Evolutionary conservation across 2,113 vertebrate genomes (phyloP).

Genomic region (Rissa tridactyla): DNA sequence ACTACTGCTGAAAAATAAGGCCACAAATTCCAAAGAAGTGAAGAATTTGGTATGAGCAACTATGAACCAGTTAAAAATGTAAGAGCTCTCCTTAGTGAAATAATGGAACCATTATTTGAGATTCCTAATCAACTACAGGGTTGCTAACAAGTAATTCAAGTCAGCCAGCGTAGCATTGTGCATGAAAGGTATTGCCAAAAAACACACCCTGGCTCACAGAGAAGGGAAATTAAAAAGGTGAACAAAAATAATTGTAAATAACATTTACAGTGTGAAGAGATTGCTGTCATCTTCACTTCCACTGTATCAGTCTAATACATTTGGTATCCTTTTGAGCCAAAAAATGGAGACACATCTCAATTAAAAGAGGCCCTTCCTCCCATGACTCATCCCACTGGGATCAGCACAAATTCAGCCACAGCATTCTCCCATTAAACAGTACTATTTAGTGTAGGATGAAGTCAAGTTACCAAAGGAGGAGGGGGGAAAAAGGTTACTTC

Average conservation of each 20-base stretch:
- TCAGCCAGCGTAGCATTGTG: rapidly evolving
- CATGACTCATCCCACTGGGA: not conserved
- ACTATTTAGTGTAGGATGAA: not conserved
- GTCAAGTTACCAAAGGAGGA: not conserved
- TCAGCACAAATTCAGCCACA: not conserved
- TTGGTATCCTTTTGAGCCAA: not conserved
- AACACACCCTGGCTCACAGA: not conserved
- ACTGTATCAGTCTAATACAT: not conserved
- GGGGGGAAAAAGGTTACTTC: not conserved
- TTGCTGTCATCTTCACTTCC: not conserved
- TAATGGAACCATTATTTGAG: not conserved
- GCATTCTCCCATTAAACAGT: not conserved
- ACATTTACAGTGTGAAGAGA: not conserved
- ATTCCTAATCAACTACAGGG: not conserved
- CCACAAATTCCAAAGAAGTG: not conserved
- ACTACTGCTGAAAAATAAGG: not conserved
- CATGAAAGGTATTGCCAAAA: not conserved
- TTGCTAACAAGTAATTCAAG: not conserved
- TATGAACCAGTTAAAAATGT: not conserved
- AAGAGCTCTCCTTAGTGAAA: not conserved
- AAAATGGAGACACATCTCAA: not conserved
- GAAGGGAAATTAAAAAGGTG: not conserved
- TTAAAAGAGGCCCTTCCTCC: not conserved
- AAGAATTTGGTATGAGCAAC: not conserved
- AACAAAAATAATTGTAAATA: not conserved